Evolutionary conservation across 1,140 invertebrate genomes (phyloP).

Genomic region (Conopomorpha cramerella): DNA sequence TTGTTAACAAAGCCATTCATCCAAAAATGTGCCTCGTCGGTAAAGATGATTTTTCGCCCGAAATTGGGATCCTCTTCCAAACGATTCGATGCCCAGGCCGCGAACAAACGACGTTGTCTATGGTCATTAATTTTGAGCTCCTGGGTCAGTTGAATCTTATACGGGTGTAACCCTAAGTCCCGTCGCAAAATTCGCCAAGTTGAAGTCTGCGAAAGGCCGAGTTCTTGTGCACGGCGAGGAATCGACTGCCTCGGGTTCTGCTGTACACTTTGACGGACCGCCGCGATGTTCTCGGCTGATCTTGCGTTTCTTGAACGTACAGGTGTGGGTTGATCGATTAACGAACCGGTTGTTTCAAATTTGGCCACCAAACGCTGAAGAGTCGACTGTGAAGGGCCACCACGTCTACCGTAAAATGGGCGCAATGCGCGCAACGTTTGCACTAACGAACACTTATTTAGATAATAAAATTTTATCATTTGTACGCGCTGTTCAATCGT

Average conservation of each 20-base stretch:
- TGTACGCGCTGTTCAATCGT: constrained; percentile 5
- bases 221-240: no score
- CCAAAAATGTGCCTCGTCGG: constrained; percentile 10
- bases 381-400: no score
- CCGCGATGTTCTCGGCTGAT: no score
- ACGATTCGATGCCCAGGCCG: constrained; percentile 17
- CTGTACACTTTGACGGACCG: no score
- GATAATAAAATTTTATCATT: constrained; percentile 8
- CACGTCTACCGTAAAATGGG: constrained; percentile 9
- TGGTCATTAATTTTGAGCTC: constrained; percentile 23
- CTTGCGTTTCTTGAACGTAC: no score
- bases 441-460: constrained; percentile 14
- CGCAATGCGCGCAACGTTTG: constrained; percentile 9
- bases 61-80: constrained; percentile 15
- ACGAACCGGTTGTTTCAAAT: no score
- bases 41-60: constrained; percentile 14
- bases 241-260: no score
- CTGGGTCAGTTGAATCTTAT: constrained; percentile 25
- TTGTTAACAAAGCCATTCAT: constrained; percentile 9
- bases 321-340: no score
- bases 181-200: constrained; percentile 4
- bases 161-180: constrained; percentile 3
- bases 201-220: constrained; percentile 4
- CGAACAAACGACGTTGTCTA: constrained; percentile 16
- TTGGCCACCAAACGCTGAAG: no score